phyloP scores from a whole-genome alignment of 2,113 vertebrate genomes.

The Lota lota region DNA sequence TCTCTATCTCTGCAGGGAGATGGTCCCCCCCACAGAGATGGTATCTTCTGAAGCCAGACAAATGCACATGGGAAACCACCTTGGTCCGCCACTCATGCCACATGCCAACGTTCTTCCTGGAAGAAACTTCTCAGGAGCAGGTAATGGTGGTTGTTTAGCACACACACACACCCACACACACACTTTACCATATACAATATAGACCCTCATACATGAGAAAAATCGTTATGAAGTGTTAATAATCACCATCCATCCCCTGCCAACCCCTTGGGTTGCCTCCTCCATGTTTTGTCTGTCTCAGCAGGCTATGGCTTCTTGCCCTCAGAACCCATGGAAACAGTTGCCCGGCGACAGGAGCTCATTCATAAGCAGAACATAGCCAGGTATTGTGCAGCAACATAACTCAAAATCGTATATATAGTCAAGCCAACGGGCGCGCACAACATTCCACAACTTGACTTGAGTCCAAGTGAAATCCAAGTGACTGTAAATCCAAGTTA shows the following conservation, averaged over 20 bases:
- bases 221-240: too few relatives aligned
- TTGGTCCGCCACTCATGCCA: conserved; percentile 74
- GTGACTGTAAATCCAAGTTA: background rate
- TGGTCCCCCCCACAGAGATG: conserved; percentile 80
- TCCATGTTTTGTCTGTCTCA: conserved; percentile 23
- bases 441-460: background rate
- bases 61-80: conserved; percentile 80
- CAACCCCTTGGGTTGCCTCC: background rate
- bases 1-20: conserved; percentile 72
- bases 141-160: conserved; percentile 40
- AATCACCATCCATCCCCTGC: background rate
- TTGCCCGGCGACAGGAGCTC: conserved; percentile 88
- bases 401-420: background rate
- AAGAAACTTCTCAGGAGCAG: conserved; percentile 77
- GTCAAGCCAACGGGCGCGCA: too few relatives aligned
- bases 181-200: background rate
- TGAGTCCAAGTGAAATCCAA: background rate
- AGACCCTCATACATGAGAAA: background rate
- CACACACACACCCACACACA: background rate
- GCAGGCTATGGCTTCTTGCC: conserved; percentile 85
- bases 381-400: conserved; percentile 74
- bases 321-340: conserved; percentile 85
- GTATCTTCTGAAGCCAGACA: conserved; percentile 82
- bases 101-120: conserved; percentile 75
- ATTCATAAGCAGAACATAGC: conserved; percentile 91